Conservation (phyloP, 2,113 vertebrate species). For the Forbesichthys agassizii region DNA sequence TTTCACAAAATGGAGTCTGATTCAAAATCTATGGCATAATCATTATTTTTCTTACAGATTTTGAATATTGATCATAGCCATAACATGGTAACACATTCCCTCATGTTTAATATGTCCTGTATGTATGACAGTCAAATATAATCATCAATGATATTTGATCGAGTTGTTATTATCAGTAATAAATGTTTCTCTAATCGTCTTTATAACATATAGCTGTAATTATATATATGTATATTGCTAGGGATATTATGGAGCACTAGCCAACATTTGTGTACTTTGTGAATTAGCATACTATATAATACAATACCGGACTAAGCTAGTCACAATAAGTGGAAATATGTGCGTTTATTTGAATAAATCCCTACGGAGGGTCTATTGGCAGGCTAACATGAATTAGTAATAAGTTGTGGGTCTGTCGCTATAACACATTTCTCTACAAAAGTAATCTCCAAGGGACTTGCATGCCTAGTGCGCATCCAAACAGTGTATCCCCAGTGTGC, state of each 20-base stretch:
- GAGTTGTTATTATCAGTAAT: no score
- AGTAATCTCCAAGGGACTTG: slow-evolving; percentile 13
- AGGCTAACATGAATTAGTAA: slow-evolving; percentile 25
- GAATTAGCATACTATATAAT: slow-evolving; percentile 24
- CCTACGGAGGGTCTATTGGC: slow-evolving; percentile 38
- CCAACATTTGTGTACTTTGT: slow-evolving; percentile 1
- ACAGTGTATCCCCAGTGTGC: neutral
- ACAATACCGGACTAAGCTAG: neutral
- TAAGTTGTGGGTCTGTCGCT: neutral
- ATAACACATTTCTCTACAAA: slow-evolving; percentile 2
- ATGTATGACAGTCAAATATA: no score
- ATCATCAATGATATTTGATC: no score
- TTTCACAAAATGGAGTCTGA: no score
- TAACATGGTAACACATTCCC: no score
- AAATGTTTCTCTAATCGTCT: no score
- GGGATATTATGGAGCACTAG: neutral
- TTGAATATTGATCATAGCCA: no score
- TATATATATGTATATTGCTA: no score
- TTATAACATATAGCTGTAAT: no score
- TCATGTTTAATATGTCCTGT: no score
- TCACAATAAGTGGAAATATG: slow-evolving; percentile 49
- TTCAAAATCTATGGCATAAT: no score
- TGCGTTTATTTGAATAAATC: slow-evolving; percentile 49
- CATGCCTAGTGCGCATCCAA: neutral
- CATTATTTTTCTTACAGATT: no score